A percentile compares a stretch with the other conserved stretches of the same genome.
Evolutionary conservation across 2,888 invertebrate genomes (phyloP).

Genomic region (Thereva nobilitata): DNA sequence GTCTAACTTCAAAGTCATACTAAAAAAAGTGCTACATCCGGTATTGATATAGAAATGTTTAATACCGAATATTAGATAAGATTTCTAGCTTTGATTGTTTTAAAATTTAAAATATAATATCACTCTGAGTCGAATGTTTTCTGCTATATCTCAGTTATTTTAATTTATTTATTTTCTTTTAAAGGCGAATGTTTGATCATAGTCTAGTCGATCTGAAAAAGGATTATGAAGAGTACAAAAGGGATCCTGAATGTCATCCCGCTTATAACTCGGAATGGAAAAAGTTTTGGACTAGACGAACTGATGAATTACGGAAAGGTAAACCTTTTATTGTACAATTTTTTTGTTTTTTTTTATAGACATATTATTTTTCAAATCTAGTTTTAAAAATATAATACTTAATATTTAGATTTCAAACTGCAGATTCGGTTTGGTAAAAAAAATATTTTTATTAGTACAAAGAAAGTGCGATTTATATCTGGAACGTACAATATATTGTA

Average conservation of each 20-base stretch:
- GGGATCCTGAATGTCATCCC: slow-evolving; percentile 84
- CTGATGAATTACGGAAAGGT: slow-evolving; percentile 60
- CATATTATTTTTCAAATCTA: too few species aligned
- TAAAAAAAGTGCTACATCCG: too few species aligned
- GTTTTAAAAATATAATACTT: too few species aligned
- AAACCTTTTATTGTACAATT: background rate
- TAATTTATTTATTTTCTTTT: slow-evolving; percentile 2
- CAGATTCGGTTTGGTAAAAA: background rate
- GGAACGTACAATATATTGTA: background rate
- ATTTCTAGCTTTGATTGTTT: too few species aligned
- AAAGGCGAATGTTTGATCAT: slow-evolving; percentile 39
- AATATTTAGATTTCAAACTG: too few species aligned
- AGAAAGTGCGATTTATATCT: background rate
- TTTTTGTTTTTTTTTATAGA: too few species aligned
- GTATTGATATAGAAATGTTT: too few species aligned
- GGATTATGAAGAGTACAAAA: slow-evolving; percentile 61
- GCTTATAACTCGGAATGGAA: slow-evolving; percentile 86
- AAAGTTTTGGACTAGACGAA: slow-evolving; percentile 80
- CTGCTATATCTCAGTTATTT: background rate
- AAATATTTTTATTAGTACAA: background rate
- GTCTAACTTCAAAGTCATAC: too few species aligned
- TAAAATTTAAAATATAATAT: too few species aligned
- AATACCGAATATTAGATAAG: too few species aligned
- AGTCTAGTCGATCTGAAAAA: slow-evolving; percentile 48
- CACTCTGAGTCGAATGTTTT: background rate